Evolutionary conservation across 2,888 invertebrate genomes (phyloP).

Genomic region (Tanypteryx hageni): DNA sequence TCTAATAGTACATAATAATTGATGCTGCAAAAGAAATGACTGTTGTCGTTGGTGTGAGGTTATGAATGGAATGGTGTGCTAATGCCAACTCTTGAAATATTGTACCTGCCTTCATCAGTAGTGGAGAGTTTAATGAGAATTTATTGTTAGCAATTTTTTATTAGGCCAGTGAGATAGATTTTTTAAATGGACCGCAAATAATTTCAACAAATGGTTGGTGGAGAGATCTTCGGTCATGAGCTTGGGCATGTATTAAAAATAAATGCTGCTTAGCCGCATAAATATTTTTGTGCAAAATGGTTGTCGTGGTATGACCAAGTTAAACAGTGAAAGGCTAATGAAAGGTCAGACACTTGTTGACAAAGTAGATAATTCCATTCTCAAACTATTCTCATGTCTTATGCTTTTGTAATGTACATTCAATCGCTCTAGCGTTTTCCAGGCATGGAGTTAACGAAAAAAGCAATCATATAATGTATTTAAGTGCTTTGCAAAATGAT

Average conservation of each 20-base stretch:
- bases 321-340: conserved; percentile 29
- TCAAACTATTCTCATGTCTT: background rate
- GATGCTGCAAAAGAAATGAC: background rate
- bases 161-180: conserved; percentile 42
- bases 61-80: conserved; percentile 28
- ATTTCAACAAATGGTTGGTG: conserved; percentile 5
- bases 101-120: conserved; percentile 49
- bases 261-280: conserved; percentile 46
- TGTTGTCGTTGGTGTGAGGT: background rate
- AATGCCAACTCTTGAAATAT: conserved; percentile 47
- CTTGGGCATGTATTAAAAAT: conserved; percentile 46
- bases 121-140: conserved; percentile 43
- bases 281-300: conserved; percentile 43
- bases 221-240: background rate
- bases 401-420: conserved; percentile 56
- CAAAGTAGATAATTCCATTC: conserved; percentile 35
- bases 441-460: conserved; percentile 18
- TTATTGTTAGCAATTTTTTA: conserved; percentile 61
- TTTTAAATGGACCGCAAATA: conserved; percentile 34
- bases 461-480: conserved; percentile 33
- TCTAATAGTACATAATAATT: background rate
- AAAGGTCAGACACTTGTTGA: conserved; percentile 16
- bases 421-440: conserved; percentile 48
- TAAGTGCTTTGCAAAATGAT: conserved; percentile 47
- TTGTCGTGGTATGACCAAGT: conserved; percentile 38